Evolutionary conservation across 2,888 invertebrate species (phyloP).

Genomic region (Hesperia comma): DNA sequence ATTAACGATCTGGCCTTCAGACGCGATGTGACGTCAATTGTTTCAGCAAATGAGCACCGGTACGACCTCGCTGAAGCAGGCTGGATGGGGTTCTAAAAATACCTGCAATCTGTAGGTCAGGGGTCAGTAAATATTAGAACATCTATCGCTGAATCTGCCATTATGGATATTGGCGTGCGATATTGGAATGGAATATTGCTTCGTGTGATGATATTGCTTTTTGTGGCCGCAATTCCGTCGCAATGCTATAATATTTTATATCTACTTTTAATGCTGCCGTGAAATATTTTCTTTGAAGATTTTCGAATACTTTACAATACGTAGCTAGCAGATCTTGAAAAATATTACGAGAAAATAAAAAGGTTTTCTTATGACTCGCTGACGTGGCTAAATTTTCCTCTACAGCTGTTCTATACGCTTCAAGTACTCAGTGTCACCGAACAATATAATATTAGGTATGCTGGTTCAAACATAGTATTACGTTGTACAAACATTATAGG

Average conservation of each 20-base stretch:
- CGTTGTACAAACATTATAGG: no score
- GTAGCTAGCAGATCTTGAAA: no score
- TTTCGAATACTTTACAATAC: not conserved
- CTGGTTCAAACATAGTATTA: no score
- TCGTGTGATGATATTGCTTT: constrained; percentile 29
- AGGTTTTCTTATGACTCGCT: no score
- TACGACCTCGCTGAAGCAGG: constrained; percentile 65
- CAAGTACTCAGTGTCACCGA: no score
- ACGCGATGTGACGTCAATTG: constrained; percentile 75
- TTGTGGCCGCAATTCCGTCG: constrained; percentile 12
- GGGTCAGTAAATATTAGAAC: constrained; percentile 57
- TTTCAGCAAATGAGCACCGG: constrained; percentile 74
- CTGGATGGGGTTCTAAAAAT: constrained; percentile 73
- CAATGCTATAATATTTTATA: constrained; percentile 4
- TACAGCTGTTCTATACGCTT: no score
- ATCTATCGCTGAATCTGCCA: constrained; percentile 28
- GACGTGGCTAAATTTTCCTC: no score
- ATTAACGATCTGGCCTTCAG: constrained; percentile 72
- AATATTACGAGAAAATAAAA: no score
- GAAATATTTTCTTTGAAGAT: not conserved
- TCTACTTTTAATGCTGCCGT: not conserved
- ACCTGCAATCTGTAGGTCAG: constrained; percentile 71
- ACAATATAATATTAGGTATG: no score
- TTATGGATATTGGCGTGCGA: constrained; percentile 36
- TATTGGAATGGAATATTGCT: constrained; percentile 29